Percentiles rank a stretch among this genome's conserved stretches.
These are phyloP conservation scores for Panagrolaimus sp. DNA, from an alignment of 1,140 invertebrate genomes.

Conservation along the genomic window DNA sequence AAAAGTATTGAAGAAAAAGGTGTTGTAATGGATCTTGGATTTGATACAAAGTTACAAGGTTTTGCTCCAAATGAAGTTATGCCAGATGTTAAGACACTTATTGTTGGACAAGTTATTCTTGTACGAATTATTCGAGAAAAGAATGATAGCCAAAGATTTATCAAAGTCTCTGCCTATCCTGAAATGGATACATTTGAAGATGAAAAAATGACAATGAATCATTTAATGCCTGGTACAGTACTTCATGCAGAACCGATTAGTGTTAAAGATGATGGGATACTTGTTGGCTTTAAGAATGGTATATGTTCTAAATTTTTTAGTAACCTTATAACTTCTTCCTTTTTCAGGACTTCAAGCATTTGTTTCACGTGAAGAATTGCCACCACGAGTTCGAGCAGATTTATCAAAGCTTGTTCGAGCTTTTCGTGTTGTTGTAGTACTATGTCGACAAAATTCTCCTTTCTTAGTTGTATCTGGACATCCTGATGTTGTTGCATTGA, in stretches of 20 bases:
- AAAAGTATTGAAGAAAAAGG: constrained; percentile 54
- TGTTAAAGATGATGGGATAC: constrained; percentile 30
- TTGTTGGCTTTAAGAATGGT: constrained; percentile 47
- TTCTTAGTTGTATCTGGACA: constrained; percentile 49
- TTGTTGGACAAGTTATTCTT: constrained; percentile 43
- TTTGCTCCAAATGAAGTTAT: constrained; percentile 39
- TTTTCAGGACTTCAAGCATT: constrained; percentile 47
- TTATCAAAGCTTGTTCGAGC: constrained; percentile 18
- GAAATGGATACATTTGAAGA: constrained; percentile 38
- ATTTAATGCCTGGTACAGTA: constrained; percentile 54
- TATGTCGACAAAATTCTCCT: constrained; percentile 45
- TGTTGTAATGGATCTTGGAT: constrained; percentile 46
- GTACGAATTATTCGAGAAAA: constrained; percentile 40
- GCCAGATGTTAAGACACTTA: constrained; percentile 24
- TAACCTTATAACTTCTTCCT: neutral
- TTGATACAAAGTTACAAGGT: constrained; percentile 32
- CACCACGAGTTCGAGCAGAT: constrained; percentile 46
- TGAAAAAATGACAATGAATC: constrained; percentile 21
- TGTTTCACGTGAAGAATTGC: constrained; percentile 36
- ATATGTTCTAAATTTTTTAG: neutral
- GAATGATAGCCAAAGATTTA: constrained; percentile 24
- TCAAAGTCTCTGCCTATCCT: constrained; percentile 38
- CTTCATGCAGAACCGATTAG: constrained; percentile 40
- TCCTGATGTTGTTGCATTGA: constrained; percentile 50
- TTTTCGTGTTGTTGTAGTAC: constrained; percentile 36